Evolutionary conservation across 2,888 invertebrate genomes (phyloP), one percentile per base, ranked within the genome.

Genomic region (Adela reaumurella): DNA sequence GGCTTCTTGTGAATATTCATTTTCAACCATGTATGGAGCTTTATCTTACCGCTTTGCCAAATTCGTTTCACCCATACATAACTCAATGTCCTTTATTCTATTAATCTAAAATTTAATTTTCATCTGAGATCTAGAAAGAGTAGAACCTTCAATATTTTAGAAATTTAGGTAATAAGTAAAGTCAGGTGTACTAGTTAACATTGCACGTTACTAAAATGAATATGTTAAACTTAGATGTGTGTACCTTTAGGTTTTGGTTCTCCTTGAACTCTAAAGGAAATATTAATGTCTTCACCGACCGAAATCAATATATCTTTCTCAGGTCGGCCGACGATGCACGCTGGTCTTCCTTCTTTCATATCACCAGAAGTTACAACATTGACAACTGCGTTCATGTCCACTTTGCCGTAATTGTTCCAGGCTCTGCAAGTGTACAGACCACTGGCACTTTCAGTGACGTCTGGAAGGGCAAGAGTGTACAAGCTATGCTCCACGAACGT

Each of bases 211-310:
- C n/a, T n/a, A n/a, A n/a, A n/a, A n/a, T n/a, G n/a, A n/a, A n/a
- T n/a, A n/a, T n/a, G n/a, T n/a, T n/a, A n/a, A n/a, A n/a, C n/a
- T n/a, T n/a, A 45, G 28, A 46, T 35, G 46, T 3, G 24, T 42
- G 56, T 72, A 94, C 94, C 87, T 84, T 87, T 89, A 8, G 94
- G 92, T 63, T 88, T 92, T 1, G 94, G 94, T 60, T 90, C 88
- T 51, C 93, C 94, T 52, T 85, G 84, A 46, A 90, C 84, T 63
- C 92, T 84, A 64, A 92, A 93, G 1, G 92, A 90, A 47, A 94
- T 83, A 43, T 88, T 88, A 54, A 94, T 83, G 59, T 93, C 92
- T 71, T 92, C 92, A 0, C 90, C 92, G 6, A 86, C 82, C 18
- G 86, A 85, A 41, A 92, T 87, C 35, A 84, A 81, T 59, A 93